A percentile compares a stretch with the other conserved stretches of the same genome.
phyloP scores from a whole-genome alignment of 2,888 invertebrate genomes.

The Entomobrya proxima region DNA sequence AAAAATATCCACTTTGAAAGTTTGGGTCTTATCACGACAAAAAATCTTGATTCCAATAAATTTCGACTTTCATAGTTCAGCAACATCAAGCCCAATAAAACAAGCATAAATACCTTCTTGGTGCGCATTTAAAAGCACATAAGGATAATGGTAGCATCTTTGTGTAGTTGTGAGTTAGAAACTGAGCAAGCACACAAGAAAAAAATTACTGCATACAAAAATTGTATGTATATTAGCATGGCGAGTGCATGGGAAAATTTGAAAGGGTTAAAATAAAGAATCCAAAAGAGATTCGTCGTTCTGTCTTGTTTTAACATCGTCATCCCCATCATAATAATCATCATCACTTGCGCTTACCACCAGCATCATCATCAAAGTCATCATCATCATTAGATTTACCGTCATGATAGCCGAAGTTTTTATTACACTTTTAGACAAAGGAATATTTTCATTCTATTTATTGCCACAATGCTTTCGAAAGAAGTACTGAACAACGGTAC shows the following conservation, averaged over 20 bases:
- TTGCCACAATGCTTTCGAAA: no score
- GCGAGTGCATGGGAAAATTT: background rate
- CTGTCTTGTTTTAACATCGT: background rate
- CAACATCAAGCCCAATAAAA: background rate
- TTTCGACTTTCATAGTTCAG: constrained; percentile 29
- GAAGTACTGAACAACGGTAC: no score
- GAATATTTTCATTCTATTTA: constrained; percentile 42
- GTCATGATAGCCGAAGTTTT: constrained; percentile 55
- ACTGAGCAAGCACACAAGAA: background rate
- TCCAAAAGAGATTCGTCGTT: constrained; percentile 3
- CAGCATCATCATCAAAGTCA: constrained; percentile 53
- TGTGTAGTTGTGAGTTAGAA: background rate
- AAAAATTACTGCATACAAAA: background rate
- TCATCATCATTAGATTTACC: constrained; percentile 64
- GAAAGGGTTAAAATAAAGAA: constrained; percentile 38
- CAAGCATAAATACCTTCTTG: background rate
- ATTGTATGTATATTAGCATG: background rate
- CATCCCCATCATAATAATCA: constrained; percentile 17
- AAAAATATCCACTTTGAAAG: constrained; percentile 9
- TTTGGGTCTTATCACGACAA: constrained; percentile 45
- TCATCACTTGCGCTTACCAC: constrained; percentile 1
- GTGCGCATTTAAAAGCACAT: constrained; percentile 10
- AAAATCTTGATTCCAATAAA: constrained; percentile 59
- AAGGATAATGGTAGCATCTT: background rate
- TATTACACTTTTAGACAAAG: constrained; percentile 58